These are phyloP conservation scores for Cerceris rybyensis DNA, from an alignment of 2,888 invertebrate species.

Conservation along the genomic window DNA sequence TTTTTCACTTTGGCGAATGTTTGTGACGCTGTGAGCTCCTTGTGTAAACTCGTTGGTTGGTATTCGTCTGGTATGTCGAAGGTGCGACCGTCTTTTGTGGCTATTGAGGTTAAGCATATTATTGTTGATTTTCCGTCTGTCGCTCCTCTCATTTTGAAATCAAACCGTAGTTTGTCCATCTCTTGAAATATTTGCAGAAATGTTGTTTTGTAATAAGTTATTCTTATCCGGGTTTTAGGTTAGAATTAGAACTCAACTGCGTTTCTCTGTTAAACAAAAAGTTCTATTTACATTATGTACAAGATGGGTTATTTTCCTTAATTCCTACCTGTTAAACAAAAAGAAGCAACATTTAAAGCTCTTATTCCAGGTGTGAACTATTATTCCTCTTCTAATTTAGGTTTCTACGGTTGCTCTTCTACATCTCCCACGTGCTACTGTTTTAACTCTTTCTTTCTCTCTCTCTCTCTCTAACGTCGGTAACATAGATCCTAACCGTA, in stretches of 20 bases:
- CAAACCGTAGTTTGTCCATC: conserved; percentile 29
- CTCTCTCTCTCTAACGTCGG: too few species aligned
- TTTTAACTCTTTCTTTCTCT: too few species aligned
- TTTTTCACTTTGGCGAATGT: conserved; percentile 1
- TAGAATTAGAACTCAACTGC: background rate
- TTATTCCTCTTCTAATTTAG: too few species aligned
- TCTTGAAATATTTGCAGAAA: background rate
- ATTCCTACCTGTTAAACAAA: background rate
- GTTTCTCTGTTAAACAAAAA: too few species aligned
- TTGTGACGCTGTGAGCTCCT: background rate
- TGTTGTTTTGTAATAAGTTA: conserved; percentile 26
- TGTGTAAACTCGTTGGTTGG: conserved; percentile 4
- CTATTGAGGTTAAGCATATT: conserved; percentile 38
- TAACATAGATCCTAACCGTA: too few species aligned
- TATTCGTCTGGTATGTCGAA: conserved; percentile 23
- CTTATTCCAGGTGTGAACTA: too few species aligned
- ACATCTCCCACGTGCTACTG: too few species aligned
- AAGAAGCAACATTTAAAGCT: too few species aligned
- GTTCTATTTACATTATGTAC: too few species aligned
- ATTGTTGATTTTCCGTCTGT: conserved; percentile 35
- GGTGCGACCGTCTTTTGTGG: conserved; percentile 10
- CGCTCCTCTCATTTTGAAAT: conserved; percentile 18
- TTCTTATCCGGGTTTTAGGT: background rate
- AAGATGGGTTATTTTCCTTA: too few species aligned
- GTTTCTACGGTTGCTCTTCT: too few species aligned